phyloP scores from a whole-genome alignment of 2,797 vertebrate genomes.

The Arctocebus calabarensis region DNA sequence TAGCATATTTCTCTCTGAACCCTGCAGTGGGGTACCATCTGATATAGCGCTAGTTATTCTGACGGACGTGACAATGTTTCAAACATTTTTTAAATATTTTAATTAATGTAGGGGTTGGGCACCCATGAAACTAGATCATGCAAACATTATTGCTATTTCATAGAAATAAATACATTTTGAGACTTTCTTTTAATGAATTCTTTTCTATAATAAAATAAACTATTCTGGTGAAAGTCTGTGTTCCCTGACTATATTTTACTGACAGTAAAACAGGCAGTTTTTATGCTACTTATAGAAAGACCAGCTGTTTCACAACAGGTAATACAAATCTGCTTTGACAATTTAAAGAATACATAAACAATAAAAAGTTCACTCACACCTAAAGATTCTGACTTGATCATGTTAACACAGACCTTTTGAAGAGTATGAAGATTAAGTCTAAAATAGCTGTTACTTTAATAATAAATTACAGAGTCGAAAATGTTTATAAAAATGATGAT shows the following conservation, averaged over 20 bases:
- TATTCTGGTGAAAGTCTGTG: not conserved
- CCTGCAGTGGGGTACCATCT: rapidly evolving
- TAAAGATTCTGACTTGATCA: not conserved
- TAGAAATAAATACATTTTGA: not conserved
- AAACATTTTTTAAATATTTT: not conserved
- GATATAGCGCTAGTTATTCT: not conserved
- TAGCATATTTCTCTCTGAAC: not conserved
- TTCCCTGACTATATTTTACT: not conserved
- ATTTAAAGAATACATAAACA: not conserved
- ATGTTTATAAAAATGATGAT: not conserved
- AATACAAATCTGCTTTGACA: not conserved
- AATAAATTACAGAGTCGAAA: not conserved
- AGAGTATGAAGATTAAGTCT: not conserved
- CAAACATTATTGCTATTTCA: not conserved
- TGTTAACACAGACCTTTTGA: not conserved
- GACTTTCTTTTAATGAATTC: not conserved
- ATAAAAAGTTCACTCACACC: not conserved
- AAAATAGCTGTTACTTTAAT: not conserved
- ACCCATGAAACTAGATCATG: not conserved
- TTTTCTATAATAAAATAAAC: not conserved
- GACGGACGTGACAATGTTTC: not conserved
- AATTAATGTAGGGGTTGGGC: not conserved
- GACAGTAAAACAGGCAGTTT: not conserved
- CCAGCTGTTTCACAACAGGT: not conserved
- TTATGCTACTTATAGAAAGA: not conserved